Evolutionary conservation across 2,797 vertebrate genomes (phyloP), one percentile per base, ranked within the genome.

Genomic region (Artibeus lituratus): DNA sequence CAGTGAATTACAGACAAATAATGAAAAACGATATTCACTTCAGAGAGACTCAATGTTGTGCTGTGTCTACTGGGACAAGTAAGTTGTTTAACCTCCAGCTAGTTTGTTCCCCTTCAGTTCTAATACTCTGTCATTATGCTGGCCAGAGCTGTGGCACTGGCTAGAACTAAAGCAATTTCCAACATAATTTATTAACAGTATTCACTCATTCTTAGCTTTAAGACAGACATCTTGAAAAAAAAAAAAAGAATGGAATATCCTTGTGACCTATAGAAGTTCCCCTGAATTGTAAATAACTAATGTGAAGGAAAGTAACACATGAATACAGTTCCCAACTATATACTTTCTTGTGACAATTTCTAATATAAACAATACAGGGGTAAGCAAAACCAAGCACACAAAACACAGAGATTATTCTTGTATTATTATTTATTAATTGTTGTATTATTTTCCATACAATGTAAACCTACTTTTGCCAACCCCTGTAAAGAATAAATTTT

Each of bases 131-230:
- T 55, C 35, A 78, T 44, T 87, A 62, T 90, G 32, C 82, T 82
- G 80, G 21, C 32, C n/a, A 91, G 47, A 85, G 49, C 6, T 80
- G 62, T 3, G 74, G 80, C 51, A 80, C 49, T 65, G 24, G 49
- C 42, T 53, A 88, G 49, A 35, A 77, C 29, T 77, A 94, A 49
- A 69, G 51, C 11, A 88, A 91, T 72, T 88, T 92, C 85, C 24
- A 88, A 90, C 12, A 95, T 70, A 77, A 65, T 78, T 26, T 72
- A 88, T 49, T 74, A 90, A 80, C 11, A 37, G 37, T 82, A 69
- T 47, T 73, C n/a, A 83, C 18, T 72, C 26, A n/a, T 55, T 92
- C 18, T 90, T 87, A 90, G 65, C 85, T 95, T 87, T 88, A 92
- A 85, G 72, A 77, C 9, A 77, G 32, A 81, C 22, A 69, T 87